Conservation (phyloP, 2,113 vertebrate genomes). For the Hepsetus odoe region DNA sequence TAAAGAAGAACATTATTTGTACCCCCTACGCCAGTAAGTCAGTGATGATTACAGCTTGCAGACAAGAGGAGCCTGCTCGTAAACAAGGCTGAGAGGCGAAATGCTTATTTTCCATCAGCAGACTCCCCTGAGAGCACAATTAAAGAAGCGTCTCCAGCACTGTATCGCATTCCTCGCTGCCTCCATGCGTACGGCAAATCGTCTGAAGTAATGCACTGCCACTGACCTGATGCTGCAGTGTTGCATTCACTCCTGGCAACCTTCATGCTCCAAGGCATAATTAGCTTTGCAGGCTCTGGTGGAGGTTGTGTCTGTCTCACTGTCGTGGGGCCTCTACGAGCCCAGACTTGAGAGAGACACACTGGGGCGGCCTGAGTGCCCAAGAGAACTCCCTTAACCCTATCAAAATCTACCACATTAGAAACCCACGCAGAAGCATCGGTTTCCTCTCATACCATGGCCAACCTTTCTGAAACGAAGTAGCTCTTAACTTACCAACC, state of each 20-base stretch:
- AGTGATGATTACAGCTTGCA: not conserved
- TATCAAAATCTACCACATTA: not conserved
- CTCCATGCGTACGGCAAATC: not conserved
- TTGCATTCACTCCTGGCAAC: constrained; percentile 21
- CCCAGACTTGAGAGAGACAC: constrained; percentile 20
- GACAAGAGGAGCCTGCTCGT: not conserved
- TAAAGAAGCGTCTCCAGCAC: constrained; percentile 17
- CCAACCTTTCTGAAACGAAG: too few species aligned
- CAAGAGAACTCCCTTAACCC: not conserved
- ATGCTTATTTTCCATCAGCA: constrained; percentile 13
- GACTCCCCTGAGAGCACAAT: constrained; percentile 11
- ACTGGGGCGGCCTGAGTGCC: not conserved
- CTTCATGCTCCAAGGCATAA: constrained; percentile 23
- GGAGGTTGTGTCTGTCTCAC: not conserved
- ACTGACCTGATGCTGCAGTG: not conserved
- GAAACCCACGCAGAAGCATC: too few species aligned
- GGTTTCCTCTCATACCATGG: too few species aligned
- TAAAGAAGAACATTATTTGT: constrained; percentile 5
- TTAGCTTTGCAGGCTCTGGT: constrained; percentile 17
- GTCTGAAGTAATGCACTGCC: constrained; percentile 15
- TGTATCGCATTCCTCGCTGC: constrained; percentile 24
- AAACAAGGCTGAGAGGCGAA: constrained; percentile 17
- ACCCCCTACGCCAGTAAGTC: not conserved
- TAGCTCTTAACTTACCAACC: too few species aligned
- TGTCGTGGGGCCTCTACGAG: constrained; percentile 34